Base-by-base conservation (phyloP, 35 echinoderm and acorn worm genomes). In the Patiria miniata region DNA sequence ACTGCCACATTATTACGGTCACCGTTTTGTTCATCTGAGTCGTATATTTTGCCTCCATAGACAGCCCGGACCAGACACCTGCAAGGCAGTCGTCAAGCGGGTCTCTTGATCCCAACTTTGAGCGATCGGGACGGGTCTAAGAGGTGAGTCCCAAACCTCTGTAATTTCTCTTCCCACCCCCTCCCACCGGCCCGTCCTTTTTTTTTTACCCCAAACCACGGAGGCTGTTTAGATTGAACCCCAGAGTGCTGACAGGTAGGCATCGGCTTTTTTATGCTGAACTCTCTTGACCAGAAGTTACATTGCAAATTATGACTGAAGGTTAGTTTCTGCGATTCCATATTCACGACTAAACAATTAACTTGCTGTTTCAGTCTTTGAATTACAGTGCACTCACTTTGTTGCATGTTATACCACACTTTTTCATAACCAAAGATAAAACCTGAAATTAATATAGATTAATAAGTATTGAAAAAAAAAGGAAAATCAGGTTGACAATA, bases 11-110 rank as follows among this genome's bases (percentile, higher is more conserved):
- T n/a, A n/a, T n/a, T n/a, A n/a, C n/a, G 34, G 34, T 73, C 19
- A 73, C 65, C 34, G 26, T 26, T n/a, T 73, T 30, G 23, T 28
- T 34, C 26, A 2, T 14, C 65, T 9, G 9, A 30, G 23, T 73
- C 21, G 65, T 73, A 73, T 73, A 73, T 73, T 28, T 73, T 73
- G 65, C 65, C 34, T 73, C 65, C 29, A 23, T 23, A 73, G 65
- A 73, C 65, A 34, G 34, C 65, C 22, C 65, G 65, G 65, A 23
- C 42, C n/a, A 73, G 65, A 73, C 65, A 73, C 65, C 65, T 73
- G 65, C 21, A 23, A 73, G 16, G 60, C 26, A 14, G 1, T 73
- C 1, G 7, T 36, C 15, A 15, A 23, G 65, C 19, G 9, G 58
- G 28, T 6, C 65, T 73, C 65, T 73, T 73, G 23, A 73, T 36